These are phyloP conservation scores for Pterophyllum scalare DNA, from an alignment of 2,113 vertebrate genomes.

Conservation along the genomic window DNA sequence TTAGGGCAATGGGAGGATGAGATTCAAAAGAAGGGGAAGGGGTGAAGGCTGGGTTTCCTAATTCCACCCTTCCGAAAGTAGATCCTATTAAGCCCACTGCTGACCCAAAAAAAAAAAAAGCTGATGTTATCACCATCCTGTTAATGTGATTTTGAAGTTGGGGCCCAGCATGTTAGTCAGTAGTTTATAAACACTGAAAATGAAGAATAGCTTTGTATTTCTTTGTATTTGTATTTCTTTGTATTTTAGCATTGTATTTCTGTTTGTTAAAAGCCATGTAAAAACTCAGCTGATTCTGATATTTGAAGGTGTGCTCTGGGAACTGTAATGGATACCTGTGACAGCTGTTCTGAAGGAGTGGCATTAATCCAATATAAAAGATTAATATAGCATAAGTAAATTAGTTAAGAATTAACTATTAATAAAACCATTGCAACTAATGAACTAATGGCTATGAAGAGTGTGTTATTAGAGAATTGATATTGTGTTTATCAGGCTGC, in stretches of 20 bases:
- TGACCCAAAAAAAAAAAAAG: accelerated
- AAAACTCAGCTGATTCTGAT: not conserved
- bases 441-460: too few species aligned
- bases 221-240: too few species aligned
- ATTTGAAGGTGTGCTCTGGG: not conserved
- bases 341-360: not conserved
- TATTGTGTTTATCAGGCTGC: not conserved
- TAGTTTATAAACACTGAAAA: not conserved
- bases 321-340: not conserved
- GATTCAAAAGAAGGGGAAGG: not conserved
- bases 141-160: not conserved
- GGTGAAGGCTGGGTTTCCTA: not conserved
- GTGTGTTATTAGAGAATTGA: not conserved
- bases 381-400: not conserved
- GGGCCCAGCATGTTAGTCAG: not conserved
- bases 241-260: accelerated
- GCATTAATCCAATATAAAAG: not conserved
- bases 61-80: not conserved
- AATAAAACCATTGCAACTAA: not conserved
- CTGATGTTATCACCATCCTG: not conserved
- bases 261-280: not conserved
- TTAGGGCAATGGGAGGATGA: not conserved
- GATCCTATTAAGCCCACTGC: not conserved
- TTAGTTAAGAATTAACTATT: not conserved
- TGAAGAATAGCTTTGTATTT: not conserved